These are phyloP conservation scores for Pholis gunnellus DNA, from an alignment of 2,113 vertebrate species.

Conservation along the genomic window DNA sequence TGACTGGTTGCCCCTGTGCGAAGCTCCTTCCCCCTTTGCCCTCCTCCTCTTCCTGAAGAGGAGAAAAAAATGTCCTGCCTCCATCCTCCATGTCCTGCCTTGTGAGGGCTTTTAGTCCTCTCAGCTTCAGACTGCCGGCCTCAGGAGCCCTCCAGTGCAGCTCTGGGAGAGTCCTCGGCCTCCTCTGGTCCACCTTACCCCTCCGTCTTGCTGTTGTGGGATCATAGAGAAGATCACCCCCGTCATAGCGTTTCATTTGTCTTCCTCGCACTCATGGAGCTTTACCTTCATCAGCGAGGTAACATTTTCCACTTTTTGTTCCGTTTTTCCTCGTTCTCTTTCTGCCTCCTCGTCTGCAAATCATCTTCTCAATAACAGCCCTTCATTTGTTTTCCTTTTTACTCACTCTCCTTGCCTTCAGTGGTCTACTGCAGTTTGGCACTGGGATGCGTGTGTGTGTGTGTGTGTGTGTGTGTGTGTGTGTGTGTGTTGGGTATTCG, in stretches of 20 bases:
- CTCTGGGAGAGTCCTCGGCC: not conserved
- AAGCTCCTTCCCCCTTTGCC: conserved; percentile 41
- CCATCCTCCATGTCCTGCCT: conserved; percentile 46
- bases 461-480: conserved; percentile 8
- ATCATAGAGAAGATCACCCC: conserved; percentile 59
- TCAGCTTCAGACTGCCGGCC: conserved; percentile 40
- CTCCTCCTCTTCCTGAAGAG: conserved; percentile 49
- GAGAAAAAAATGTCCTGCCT: conserved; percentile 42
- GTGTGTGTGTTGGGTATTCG: conserved; percentile 16
- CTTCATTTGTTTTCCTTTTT: not conserved
- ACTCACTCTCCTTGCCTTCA: conserved; percentile 14
- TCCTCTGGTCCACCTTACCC: conserved; percentile 46
- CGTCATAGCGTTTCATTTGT: conserved; percentile 14
- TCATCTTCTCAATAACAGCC: conserved; percentile 6
- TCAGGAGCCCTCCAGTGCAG: conserved; percentile 26
- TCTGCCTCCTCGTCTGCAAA: conserved; percentile 1
- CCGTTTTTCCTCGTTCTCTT: conserved; percentile 4
- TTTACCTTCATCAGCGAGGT: conserved; percentile 69
- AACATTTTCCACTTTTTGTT: conserved; percentile 48
- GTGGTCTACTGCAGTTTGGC: conserved; percentile 41
- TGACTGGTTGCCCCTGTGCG: conserved; percentile 41
- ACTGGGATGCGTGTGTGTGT: conserved; percentile 2
- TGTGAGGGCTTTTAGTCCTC: conserved; percentile 37
- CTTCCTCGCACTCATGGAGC: conserved; percentile 58
- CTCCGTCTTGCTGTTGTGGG: conserved; percentile 44